A percentile compares a stretch with the other conserved stretches of the same genome.
Conservation (phyloP, 1,140 invertebrate species). For the Zaprionus capensis region DNA sequence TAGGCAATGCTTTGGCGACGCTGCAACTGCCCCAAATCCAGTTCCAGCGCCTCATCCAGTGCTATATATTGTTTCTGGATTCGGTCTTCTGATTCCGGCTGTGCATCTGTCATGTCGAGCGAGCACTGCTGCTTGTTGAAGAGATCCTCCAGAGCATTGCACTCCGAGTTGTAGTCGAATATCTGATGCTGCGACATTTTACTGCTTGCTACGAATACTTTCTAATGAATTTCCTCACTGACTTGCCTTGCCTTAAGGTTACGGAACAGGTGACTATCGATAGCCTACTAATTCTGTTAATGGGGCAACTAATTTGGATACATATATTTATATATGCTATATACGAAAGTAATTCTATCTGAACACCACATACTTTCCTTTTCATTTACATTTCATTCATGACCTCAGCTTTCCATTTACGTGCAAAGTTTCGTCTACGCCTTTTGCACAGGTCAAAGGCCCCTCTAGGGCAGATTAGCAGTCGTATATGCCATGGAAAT, state of each 20-base stretch:
- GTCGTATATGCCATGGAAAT: too few species aligned
- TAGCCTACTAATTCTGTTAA: too few species aligned
- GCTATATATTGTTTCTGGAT: neutral
- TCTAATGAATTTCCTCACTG: neutral
- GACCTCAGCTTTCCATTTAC: too few species aligned
- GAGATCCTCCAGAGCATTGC: neutral
- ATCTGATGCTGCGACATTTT: neutral
- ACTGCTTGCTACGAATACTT: neutral
- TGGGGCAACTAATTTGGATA: too few species aligned
- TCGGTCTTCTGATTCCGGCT: neutral
- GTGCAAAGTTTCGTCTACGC: neutral
- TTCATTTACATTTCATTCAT: too few species aligned
- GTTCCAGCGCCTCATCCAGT: constrained; percentile 23
- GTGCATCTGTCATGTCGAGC: neutral
- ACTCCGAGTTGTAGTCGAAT: neutral
- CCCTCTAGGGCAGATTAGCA: neutral
- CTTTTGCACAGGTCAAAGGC: neutral
- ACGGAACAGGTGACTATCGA: too few species aligned
- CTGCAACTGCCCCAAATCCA: constrained; percentile 17
- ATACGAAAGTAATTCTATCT: too few species aligned
- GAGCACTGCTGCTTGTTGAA: neutral
- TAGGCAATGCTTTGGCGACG: constrained; percentile 22
- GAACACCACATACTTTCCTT: too few species aligned
- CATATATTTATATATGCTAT: too few species aligned
- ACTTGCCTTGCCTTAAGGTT: neutral